These are phyloP conservation scores for Caenorhabditis drosophilae DNA, from an alignment of 2,888 invertebrate genomes.

Conservation along the genomic window DNA sequence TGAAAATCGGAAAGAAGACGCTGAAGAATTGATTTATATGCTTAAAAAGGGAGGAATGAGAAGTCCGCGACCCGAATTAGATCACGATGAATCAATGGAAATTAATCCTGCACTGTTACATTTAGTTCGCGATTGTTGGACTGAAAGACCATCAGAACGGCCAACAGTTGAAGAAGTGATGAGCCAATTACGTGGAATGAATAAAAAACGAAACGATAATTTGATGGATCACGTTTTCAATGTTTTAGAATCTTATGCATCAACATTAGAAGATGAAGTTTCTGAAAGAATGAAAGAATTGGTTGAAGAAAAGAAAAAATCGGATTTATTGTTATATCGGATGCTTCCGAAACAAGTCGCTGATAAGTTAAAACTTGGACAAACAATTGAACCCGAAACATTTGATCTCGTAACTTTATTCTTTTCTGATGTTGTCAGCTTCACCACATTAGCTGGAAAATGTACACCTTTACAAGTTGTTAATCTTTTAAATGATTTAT, in stretches of 20 bases:
- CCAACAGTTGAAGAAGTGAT: slow-evolving; percentile 24
- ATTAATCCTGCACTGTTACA: slow-evolving; percentile 38
- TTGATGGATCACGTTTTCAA: slow-evolving; percentile 67
- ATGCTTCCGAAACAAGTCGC: slow-evolving; percentile 58
- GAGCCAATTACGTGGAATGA: slow-evolving; percentile 49
- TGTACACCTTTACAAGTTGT: slow-evolving; percentile 64
- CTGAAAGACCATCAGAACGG: slow-evolving; percentile 34
- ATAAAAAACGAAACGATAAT: slow-evolving; percentile 42
- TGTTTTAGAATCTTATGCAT: slow-evolving; percentile 60
- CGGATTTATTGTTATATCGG: slow-evolving; percentile 56
- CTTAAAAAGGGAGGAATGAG: slow-evolving; percentile 58
- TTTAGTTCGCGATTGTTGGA: slow-evolving; percentile 35
- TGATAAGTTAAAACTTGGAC: slow-evolving; percentile 62
- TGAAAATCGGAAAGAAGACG: slow-evolving; percentile 37
- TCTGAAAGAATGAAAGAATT: slow-evolving; percentile 57
- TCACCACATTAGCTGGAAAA: slow-evolving; percentile 57
- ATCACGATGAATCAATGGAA: slow-evolving; percentile 35
- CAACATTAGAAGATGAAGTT: slow-evolving; percentile 56
- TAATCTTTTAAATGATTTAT: slow-evolving; percentile 64
- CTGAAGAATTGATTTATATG: slow-evolving; percentile 60
- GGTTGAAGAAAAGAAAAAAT: slow-evolving; percentile 61
- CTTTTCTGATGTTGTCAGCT: slow-evolving; percentile 62
- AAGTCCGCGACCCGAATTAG: slow-evolving; percentile 51
- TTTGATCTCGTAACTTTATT: slow-evolving; percentile 60
- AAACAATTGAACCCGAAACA: slow-evolving; percentile 57